Evolutionary conservation across 2,797 vertebrate species (phyloP), one percentile per base, ranked within the genome.

Genomic region (Manis crassicaudata): DNA sequence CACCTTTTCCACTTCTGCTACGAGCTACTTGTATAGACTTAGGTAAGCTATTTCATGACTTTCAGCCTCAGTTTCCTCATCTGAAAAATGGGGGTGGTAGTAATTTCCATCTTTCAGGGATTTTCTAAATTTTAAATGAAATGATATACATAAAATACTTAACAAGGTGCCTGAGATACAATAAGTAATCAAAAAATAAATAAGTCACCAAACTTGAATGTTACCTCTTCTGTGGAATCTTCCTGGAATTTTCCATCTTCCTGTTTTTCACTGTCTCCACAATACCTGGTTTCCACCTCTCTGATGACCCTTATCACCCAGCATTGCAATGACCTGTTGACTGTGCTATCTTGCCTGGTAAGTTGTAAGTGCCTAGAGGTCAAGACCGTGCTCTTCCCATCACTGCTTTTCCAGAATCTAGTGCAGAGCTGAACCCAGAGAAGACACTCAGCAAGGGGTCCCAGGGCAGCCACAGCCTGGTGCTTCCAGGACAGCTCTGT

Each of bases 121-220:
- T 37, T 83, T 95, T 67, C 65, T n/a, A 87, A 63, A n/a, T 83
- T 35, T 60, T 50, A 32, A 62, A 93, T 50, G 77, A 90, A 58
- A 72, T 65, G 14, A 79, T 21, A 27, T 6, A 79, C 10, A 16
- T 11, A 62, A 88, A 50, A 87, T 60, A 16, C 60, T 67, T 32
- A 37, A 20, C 37, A n/a, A 92, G 67, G 43, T 35, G 37, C 56
- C 76, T 56, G 46, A 95, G 56, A 52, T 32, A 89, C 3, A 14
- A 4, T 14, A 88, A 37, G 35, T 81, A 40, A 88, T 50, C 11
- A 25, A 81, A 95, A 95, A 83, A 56, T 16, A 73, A 65, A 86
- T 37, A 40, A 35, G 29, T 37, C 86, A 32, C 29, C 46, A 23
- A 17, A 25, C 20, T n/a, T 12, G 18, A 81, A 50, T 40, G 43